Conservation (phyloP, 2,888 invertebrate species). For the Caenorhabditis sinica region DNA sequence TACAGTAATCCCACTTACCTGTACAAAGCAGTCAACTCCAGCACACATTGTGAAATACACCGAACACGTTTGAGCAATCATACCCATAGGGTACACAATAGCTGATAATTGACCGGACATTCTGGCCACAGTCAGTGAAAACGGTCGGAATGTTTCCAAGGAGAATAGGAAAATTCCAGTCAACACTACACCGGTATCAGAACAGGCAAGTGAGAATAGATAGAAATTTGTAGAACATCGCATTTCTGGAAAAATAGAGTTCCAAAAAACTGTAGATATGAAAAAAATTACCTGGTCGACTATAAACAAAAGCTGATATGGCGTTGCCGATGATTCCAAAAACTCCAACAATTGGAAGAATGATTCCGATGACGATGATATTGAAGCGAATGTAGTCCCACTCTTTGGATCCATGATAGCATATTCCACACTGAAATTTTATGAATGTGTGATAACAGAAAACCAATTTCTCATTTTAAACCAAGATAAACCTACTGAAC, state of each 20-base stretch:
- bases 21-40: slow-evolving; percentile 82
- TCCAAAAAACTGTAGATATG: too few relatives aligned
- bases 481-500: too few relatives aligned
- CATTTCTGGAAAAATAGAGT: slow-evolving; percentile 78
- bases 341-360: slow-evolving; percentile 80
- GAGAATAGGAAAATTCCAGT: slow-evolving; percentile 81
- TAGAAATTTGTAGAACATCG: slow-evolving; percentile 81
- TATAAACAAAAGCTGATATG: slow-evolving; percentile 82
- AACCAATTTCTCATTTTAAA: too few relatives aligned
- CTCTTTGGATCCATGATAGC: slow-evolving; percentile 67
- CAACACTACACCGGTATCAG: slow-evolving; percentile 79
- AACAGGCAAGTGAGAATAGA: slow-evolving; percentile 81
- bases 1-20: slow-evolving; percentile 61
- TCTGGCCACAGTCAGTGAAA: slow-evolving; percentile 76
- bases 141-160: slow-evolving; percentile 74
- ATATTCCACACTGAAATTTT: slow-evolving; percentile 74
- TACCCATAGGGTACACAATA: slow-evolving; percentile 81
- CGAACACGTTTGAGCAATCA: slow-evolving; percentile 83
- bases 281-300: slow-evolving; percentile 73
- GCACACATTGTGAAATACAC: slow-evolving; percentile 84
- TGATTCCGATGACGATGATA: slow-evolving; percentile 79
- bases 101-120: slow-evolving; percentile 71
- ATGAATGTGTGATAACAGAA: too few relatives aligned
- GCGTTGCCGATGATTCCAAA: slow-evolving; percentile 82
- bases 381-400: slow-evolving; percentile 77